Evolutionary conservation across 2,113 vertebrate genomes (phyloP).

Genomic region (Fulica atra): DNA sequence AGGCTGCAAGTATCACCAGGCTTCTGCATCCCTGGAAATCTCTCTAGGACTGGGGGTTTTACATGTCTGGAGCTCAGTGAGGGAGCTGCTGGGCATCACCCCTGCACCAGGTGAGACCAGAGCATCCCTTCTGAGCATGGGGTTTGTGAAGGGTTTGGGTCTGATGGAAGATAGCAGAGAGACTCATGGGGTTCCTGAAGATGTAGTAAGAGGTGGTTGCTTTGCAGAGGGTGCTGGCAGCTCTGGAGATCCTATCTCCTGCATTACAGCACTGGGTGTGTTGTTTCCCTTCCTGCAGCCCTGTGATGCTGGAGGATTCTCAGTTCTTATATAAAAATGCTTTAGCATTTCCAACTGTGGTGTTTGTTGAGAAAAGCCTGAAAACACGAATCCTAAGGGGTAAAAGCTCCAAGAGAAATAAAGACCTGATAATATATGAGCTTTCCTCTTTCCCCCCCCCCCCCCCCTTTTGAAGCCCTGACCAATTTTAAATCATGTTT

Average conservation of each 20-base stretch:
- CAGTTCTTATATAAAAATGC: background rate
- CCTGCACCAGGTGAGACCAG: background rate
- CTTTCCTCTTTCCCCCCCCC: background rate
- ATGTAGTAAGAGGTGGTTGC: background rate
- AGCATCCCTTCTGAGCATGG: background rate
- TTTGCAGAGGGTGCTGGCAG: background rate
- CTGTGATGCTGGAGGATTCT: background rate
- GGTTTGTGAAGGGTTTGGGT: background rate
- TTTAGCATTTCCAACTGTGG: background rate
- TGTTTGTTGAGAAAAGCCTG: background rate
- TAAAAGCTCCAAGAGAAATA: background rate
- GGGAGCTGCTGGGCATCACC: background rate
- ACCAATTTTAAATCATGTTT: background rate
- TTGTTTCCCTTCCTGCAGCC: background rate
- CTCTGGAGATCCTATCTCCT: background rate
- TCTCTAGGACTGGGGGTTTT: background rate
- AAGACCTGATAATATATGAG: background rate
- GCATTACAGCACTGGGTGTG: background rate
- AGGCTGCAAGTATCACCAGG: background rate
- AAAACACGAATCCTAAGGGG: background rate
- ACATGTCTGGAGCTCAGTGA: background rate
- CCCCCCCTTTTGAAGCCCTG: background rate
- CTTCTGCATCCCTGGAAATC: background rate
- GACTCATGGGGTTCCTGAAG: background rate
- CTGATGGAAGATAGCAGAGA: accelerated